Percentiles rank a stretch among this genome's conserved stretches.
These are phyloP conservation scores for Caerostris darwini DNA, from an alignment of 1,140 invertebrate genomes.

Conservation along the genomic window DNA sequence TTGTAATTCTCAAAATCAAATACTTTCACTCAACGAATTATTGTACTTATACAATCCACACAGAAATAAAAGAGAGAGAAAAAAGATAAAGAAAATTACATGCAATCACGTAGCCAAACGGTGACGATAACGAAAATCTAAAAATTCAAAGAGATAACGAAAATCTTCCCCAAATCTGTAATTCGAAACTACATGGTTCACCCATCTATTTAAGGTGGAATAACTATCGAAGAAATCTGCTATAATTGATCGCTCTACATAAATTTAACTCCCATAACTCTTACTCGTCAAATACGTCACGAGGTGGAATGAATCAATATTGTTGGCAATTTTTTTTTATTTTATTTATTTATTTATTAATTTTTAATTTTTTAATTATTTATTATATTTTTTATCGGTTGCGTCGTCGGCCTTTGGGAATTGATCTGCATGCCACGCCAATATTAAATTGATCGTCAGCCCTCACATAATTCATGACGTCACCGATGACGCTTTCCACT, in stretches of 20 bases:
- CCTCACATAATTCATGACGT: too few relatives aligned
- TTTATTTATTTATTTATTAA: too few relatives aligned
- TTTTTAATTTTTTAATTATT: too few relatives aligned
- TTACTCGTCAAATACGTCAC: neutral
- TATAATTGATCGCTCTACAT: conserved; percentile 5
- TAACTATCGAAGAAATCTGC: neutral
- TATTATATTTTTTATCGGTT: too few relatives aligned
- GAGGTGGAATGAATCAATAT: neutral
- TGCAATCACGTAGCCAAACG: neutral
- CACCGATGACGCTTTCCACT: too few relatives aligned
- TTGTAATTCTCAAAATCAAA: neutral
- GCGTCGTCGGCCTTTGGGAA: too few relatives aligned
- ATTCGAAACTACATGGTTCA: neutral
- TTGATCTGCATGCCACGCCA: too few relatives aligned
- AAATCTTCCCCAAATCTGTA: neutral
- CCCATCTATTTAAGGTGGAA: neutral
- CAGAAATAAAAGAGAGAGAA: neutral
- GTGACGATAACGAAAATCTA: too few relatives aligned
- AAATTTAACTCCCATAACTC: conserved; percentile 12
- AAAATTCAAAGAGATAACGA: neutral
- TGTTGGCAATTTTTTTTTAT: neutral
- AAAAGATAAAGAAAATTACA: neutral
- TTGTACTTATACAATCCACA: neutral
- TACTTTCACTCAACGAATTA: too few relatives aligned
- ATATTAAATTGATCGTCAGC: too few relatives aligned